phyloP scores from a whole-genome alignment of 2,113 vertebrate species.

The Oryzias javanicus region DNA sequence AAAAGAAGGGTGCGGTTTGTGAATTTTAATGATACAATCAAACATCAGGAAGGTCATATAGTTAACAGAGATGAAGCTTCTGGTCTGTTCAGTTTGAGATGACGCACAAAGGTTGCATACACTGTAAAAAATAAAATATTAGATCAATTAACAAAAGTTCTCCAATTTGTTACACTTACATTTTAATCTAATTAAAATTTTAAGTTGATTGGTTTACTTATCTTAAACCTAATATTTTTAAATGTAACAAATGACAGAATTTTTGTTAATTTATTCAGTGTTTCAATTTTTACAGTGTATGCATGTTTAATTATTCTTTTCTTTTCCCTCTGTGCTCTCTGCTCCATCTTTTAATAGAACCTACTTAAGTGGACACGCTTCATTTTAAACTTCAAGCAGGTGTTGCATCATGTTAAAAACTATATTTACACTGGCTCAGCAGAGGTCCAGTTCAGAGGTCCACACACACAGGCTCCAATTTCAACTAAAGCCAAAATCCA shows the following conservation, averaged over 20 bases:
- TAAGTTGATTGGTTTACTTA: too few relatives aligned
- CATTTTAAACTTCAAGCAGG: slow-evolving; percentile 65
- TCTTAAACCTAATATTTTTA: too few relatives aligned
- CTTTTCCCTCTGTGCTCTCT: slow-evolving; percentile 22
- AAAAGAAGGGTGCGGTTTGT: slow-evolving; percentile 5
- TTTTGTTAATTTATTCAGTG: too few relatives aligned
- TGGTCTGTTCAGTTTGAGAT: neutral
- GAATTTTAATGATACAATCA: slow-evolving; percentile 26
- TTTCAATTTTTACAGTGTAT: too few relatives aligned
- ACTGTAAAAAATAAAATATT: neutral
- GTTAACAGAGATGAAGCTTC: neutral
- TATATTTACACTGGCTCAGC: slow-evolving; percentile 65
- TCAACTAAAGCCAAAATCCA: slow-evolving; percentile 40
- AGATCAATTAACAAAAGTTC: too few relatives aligned
- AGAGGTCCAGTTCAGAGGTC: slow-evolving; percentile 36
- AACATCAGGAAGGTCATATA: slow-evolving; percentile 25
- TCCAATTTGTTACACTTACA: too few relatives aligned
- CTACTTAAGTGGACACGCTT: slow-evolving; percentile 47
- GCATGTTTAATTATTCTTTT: slow-evolving; percentile 14
- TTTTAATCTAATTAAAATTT: too few relatives aligned
- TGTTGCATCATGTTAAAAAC: slow-evolving; percentile 70
- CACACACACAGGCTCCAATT: slow-evolving; percentile 50
- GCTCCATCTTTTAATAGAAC: slow-evolving; percentile 24
- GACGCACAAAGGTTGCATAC: slow-evolving; percentile 3
- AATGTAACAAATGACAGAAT: too few relatives aligned